phyloP scores from a whole-genome alignment of 2,797 vertebrate species.

The Clamator glandarius region DNA sequence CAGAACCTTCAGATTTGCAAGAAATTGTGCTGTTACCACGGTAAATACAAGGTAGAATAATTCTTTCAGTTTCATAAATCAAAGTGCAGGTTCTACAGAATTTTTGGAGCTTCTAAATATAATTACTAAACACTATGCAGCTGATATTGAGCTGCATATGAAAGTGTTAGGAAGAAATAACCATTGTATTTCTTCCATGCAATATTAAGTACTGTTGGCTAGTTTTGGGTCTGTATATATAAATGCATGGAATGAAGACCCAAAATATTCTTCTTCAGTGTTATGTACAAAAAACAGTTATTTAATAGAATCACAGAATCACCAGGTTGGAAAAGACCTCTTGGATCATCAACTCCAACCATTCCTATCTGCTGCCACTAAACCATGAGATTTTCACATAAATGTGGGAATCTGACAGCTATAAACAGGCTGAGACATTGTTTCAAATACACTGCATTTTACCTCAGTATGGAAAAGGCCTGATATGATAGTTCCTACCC shows the following conservation, averaged over 20 bases:
- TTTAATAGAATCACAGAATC: no score
- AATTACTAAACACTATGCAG: constrained; percentile 17
- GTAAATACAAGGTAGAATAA: constrained; percentile 42
- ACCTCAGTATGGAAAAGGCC: background rate
- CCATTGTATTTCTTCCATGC: background rate
- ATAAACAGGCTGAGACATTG: background rate
- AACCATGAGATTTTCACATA: background rate
- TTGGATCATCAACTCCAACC: no score
- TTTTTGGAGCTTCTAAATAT: constrained; percentile 20
- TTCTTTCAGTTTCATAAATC: constrained; percentile 53
- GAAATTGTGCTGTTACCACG: background rate
- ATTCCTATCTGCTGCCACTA: no score
- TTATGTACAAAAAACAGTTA: background rate
- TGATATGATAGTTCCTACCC: background rate
- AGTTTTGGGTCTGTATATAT: constrained; percentile 32
- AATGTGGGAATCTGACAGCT: background rate
- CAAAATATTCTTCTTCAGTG: background rate
- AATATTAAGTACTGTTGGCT: background rate
- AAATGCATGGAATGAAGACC: background rate
- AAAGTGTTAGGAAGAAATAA: background rate
- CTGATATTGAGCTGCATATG: background rate
- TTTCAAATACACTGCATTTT: background rate
- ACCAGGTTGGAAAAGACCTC: no score
- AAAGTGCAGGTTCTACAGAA: constrained; percentile 29
- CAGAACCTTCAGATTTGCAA: background rate